phyloP scores from a whole-genome alignment of 2,113 vertebrate species.

The Corythaeola cristata region DNA sequence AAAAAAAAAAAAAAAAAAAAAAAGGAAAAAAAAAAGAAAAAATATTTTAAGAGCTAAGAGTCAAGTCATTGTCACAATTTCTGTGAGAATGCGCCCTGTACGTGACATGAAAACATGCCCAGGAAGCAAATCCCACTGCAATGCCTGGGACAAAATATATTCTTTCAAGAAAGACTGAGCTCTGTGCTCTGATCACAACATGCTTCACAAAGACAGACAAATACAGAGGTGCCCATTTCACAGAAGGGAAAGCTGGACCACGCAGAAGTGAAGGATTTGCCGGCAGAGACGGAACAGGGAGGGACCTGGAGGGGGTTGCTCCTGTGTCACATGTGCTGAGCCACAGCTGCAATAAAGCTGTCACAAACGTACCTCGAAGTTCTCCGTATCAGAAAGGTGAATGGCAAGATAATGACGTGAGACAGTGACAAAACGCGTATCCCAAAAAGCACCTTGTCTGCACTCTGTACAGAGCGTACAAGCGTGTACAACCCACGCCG shows the following conservation, averaged over 20 bases:
- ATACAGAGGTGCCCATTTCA: neutral
- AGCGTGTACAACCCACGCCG: neutral
- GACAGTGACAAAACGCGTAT: neutral
- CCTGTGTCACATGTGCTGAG: neutral
- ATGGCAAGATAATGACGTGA: neutral
- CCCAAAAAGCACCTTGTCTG: neutral
- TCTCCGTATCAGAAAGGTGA: neutral
- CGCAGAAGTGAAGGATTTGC: neutral
- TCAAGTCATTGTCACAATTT: neutral
- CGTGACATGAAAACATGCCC: neutral
- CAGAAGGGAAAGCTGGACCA: neutral
- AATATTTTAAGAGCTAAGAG: neutral
- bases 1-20: neutral
- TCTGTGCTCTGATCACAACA: neutral
- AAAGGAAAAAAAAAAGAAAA: neutral
- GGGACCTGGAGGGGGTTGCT: neutral
- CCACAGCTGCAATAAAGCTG: neutral
- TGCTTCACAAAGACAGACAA: neutral
- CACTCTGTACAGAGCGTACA: neutral
- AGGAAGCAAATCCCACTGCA: neutral
- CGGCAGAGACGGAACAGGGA: neutral
- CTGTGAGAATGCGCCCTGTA: neutral
- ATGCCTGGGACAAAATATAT: neutral
- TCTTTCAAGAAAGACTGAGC: neutral
- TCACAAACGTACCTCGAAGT: rapidly evolving